These are phyloP conservation scores for Xyrauchen texanus DNA, from an alignment of 2,113 vertebrate genomes.

Conservation along the genomic window DNA sequence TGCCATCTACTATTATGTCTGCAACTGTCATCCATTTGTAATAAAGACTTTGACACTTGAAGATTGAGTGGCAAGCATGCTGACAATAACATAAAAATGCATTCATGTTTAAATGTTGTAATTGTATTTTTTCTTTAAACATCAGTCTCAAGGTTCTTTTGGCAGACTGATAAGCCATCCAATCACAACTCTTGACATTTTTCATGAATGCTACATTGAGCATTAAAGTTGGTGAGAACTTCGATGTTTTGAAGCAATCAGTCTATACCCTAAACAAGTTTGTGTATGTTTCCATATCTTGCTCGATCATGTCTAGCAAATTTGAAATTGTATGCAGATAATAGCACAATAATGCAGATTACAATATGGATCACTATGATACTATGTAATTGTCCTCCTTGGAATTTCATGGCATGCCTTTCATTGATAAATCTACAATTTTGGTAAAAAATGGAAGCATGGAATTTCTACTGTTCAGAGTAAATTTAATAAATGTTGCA, in stretches of 20 bases:
- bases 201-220: not conserved
- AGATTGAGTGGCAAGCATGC: too few relatives aligned
- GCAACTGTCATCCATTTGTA: too few relatives aligned
- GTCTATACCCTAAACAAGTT: not conserved
- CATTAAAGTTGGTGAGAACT: not conserved
- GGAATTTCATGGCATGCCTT: slow-evolving; percentile 13
- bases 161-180: not conserved
- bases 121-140: too few relatives aligned
- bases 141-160: not conserved
- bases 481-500: not conserved
- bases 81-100: too few relatives aligned
- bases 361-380: not conserved
- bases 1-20: too few relatives aligned
- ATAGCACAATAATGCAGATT: slow-evolving; percentile 23
- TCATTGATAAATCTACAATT: not conserved
- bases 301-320: slow-evolving; percentile 17
- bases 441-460: slow-evolving; percentile 1
- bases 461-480: slow-evolving; percentile 26
- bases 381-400: not conserved
- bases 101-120: too few relatives aligned
- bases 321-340: not conserved
- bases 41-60: too few relatives aligned
- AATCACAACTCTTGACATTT: not conserved
- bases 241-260: not conserved
- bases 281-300: slow-evolving; percentile 15